phyloP scores from a whole-genome alignment of 2,113 vertebrate genomes.

The Entomyzon cyanotis region DNA sequence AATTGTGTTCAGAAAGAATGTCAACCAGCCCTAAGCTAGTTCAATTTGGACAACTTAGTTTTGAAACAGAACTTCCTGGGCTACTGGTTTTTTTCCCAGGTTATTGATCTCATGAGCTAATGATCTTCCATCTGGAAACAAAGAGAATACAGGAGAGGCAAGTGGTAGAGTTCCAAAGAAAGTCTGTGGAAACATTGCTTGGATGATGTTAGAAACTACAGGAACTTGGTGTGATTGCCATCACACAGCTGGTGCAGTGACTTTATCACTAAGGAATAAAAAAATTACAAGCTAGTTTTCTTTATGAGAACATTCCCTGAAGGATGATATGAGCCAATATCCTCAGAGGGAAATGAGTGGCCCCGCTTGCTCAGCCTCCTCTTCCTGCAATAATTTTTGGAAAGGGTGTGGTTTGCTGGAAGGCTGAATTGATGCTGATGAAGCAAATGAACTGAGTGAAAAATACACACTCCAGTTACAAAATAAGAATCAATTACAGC shows the following conservation, averaged over 20 bases:
- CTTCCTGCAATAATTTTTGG: constrained; percentile 39
- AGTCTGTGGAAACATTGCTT: neutral
- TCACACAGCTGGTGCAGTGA: neutral
- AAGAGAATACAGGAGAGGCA: neutral
- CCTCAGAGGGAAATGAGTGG: neutral
- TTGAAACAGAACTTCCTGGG: neutral
- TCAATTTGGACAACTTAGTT: neutral
- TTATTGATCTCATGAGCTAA: neutral
- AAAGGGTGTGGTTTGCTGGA: constrained; percentile 22
- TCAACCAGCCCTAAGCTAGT: neutral
- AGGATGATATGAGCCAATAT: neutral
- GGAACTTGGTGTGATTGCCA: neutral
- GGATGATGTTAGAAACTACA: neutral
- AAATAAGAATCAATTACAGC: constrained; percentile 17
- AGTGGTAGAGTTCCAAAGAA: neutral
- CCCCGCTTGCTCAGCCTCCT: neutral
- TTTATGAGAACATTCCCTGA: neutral
- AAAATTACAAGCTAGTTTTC: neutral
- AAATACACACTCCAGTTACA: constrained; percentile 48
- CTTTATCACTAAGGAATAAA: neutral
- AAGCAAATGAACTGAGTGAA: constrained; percentile 46
- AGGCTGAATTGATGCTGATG: constrained; percentile 39
- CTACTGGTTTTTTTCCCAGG: neutral
- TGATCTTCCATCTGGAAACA: neutral
- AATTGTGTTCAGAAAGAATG: neutral